phyloP scores from a whole-genome alignment of 2,113 vertebrate species.

The Rhinopomastus cyanomelas region DNA sequence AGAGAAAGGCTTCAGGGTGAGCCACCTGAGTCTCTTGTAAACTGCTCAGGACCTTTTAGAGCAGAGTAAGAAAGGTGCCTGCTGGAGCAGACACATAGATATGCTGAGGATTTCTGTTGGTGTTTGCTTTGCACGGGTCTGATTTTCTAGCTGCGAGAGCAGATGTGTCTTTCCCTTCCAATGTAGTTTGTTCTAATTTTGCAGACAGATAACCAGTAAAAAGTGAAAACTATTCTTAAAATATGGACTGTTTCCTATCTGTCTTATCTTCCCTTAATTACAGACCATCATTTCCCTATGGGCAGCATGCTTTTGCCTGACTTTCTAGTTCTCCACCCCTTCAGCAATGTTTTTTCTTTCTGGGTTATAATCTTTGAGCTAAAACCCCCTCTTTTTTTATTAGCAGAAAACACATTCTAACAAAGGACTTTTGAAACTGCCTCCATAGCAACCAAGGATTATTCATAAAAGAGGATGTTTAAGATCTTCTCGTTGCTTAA shows the following conservation, averaged over 20 bases:
- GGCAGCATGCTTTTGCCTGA: background rate
- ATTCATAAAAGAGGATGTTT: constrained; percentile 32
- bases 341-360: background rate
- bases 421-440: constrained; percentile 48
- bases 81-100: background rate
- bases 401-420: constrained; percentile 39
- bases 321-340: background rate
- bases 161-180: background rate
- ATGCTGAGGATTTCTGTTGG: background rate
- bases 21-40: background rate
- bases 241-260: background rate
- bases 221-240: background rate
- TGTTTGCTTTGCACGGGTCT: background rate
- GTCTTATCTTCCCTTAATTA: background rate
- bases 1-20: background rate
- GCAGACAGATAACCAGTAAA: background rate
- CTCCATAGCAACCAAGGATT: constrained; percentile 58
- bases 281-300: background rate
- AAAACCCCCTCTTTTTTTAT: background rate
- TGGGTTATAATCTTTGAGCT: constrained; percentile 10
- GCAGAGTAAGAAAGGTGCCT: background rate
- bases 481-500: constrained; percentile 15
- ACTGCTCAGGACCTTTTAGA: background rate
- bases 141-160: background rate
- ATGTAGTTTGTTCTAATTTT: background rate